A percentile compares a stretch with the other conserved stretches of the same genome.
These are phyloP conservation scores for Thalassaphorura encarpata DNA, from an alignment of 1,140 invertebrate genomes.

Conservation along the genomic window DNA sequence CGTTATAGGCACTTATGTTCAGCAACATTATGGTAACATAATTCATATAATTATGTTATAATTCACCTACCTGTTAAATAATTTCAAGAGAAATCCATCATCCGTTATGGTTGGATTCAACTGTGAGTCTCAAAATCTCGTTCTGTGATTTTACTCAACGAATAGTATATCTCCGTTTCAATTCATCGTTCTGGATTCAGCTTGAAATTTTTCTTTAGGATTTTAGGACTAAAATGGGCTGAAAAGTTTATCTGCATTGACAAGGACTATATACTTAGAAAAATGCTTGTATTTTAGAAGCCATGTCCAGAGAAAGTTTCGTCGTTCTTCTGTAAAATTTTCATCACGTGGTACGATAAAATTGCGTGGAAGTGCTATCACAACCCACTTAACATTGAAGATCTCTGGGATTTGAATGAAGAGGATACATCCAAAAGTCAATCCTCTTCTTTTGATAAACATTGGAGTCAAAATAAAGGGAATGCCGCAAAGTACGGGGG, in stretches of 20 bases:
- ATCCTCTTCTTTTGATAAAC: slow-evolving; percentile 40
- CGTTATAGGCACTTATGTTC: too few relatives aligned
- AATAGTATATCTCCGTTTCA: slow-evolving; percentile 58
- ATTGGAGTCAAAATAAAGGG: slow-evolving; percentile 36
- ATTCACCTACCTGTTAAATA: too few relatives aligned
- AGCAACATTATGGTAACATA: too few relatives aligned
- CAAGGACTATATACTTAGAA: too few relatives aligned
- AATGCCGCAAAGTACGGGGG: slow-evolving; percentile 2
- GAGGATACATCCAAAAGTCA: slow-evolving; percentile 41
- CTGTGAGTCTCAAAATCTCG: not conserved
- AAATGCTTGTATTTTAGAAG: slow-evolving; percentile 43
- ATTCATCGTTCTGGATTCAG: slow-evolving; percentile 14
- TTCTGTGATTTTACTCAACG: slow-evolving; percentile 67
- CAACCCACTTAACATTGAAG: slow-evolving; percentile 38
- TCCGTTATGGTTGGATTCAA: too few relatives aligned
- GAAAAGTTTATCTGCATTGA: too few relatives aligned
- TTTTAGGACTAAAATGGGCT: too few relatives aligned
- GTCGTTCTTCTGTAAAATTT: slow-evolving; percentile 75
- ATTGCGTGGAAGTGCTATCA: slow-evolving; percentile 52
- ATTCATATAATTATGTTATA: too few relatives aligned
- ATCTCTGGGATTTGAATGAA: slow-evolving; percentile 48
- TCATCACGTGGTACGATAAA: slow-evolving; percentile 84
- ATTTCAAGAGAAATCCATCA: too few relatives aligned
- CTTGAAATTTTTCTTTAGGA: not conserved
- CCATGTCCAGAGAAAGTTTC: slow-evolving; percentile 75